Percentiles rank a stretch among this genome's conserved stretches.
Evolutionary conservation across 2,797 vertebrate genomes (phyloP).

Genomic region (Paratrypauchen microcephalus): DNA sequence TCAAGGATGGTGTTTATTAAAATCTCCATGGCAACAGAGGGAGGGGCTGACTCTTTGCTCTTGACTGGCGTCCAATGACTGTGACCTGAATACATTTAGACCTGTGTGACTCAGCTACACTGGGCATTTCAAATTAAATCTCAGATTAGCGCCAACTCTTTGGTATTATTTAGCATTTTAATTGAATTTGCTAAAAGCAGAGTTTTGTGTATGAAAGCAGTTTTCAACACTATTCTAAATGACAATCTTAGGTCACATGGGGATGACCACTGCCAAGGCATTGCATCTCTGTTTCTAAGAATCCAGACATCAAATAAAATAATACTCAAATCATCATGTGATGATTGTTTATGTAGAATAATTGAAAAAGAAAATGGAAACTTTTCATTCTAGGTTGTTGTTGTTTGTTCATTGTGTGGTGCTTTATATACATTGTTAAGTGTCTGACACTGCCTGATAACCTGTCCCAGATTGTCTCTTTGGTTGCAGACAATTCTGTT

Average conservation of each 20-base stretch:
- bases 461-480: not conserved
- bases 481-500: not conserved
- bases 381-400: not conserved
- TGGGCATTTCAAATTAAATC: conserved; percentile 8
- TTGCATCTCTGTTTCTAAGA: not conserved
- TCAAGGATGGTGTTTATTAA: conserved; percentile 55
- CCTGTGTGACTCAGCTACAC: conserved; percentile 1
- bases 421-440: not conserved
- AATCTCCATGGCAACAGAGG: conserved; percentile 47
- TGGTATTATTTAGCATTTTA: conserved; percentile 25
- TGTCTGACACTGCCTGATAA: not conserved
- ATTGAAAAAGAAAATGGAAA: not conserved
- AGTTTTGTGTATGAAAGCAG: not conserved
- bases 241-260: not conserved
- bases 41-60: conserved; percentile 11
- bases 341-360: not conserved
- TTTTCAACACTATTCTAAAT: conserved; percentile 1
- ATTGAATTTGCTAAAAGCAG: conserved; percentile 14
- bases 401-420: not conserved
- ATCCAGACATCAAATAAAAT: not conserved
- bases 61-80: not conserved
- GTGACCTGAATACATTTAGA: conserved; percentile 17
- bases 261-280: not conserved
- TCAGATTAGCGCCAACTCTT: conserved; percentile 16
- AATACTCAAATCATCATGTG: not conserved